Evolutionary conservation across 2,888 invertebrate genomes (phyloP).

Genomic region (Andrena praecox): DNA sequence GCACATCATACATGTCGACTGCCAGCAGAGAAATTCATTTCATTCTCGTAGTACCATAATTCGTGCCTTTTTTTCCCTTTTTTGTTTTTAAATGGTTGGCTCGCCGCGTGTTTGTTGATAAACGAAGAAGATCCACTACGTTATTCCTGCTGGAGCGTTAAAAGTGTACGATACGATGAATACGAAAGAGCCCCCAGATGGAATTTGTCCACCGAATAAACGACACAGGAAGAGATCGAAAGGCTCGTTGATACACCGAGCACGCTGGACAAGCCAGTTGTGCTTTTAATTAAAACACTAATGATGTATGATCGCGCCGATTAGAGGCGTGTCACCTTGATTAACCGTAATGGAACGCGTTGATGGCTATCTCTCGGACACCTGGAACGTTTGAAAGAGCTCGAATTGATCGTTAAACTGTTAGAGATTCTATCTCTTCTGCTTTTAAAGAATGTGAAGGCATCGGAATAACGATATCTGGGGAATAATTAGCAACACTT

Average conservation of each 20-base stretch:
- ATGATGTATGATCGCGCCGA: constrained; percentile 36
- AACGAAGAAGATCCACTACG: background rate
- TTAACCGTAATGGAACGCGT: constrained; percentile 9
- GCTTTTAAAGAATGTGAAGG: background rate
- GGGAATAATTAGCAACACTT: background rate
- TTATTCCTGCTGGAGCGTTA: background rate
- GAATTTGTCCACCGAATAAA: background rate
- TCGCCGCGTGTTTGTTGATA: background rate
- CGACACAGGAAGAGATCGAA: background rate
- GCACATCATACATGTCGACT: background rate
- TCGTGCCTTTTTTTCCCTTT: too few species aligned
- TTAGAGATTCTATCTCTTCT: too few species aligned
- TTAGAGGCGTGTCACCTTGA: constrained; percentile 16
- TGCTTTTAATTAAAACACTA: constrained; percentile 50
- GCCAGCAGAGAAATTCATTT: background rate
- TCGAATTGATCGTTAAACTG: background rate
- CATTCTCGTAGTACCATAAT: background rate
- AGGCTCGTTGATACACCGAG: constrained; percentile 29
- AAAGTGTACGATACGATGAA: background rate
- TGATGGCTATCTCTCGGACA: background rate
- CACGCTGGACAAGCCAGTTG: constrained; percentile 45
- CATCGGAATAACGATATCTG: too few species aligned
- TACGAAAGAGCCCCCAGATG: background rate
- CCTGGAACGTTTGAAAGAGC: background rate
- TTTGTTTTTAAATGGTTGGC: too few species aligned